Evolutionary conservation across 2,888 invertebrate genomes (phyloP).

Genomic region (Tubulanus polymorphus): DNA sequence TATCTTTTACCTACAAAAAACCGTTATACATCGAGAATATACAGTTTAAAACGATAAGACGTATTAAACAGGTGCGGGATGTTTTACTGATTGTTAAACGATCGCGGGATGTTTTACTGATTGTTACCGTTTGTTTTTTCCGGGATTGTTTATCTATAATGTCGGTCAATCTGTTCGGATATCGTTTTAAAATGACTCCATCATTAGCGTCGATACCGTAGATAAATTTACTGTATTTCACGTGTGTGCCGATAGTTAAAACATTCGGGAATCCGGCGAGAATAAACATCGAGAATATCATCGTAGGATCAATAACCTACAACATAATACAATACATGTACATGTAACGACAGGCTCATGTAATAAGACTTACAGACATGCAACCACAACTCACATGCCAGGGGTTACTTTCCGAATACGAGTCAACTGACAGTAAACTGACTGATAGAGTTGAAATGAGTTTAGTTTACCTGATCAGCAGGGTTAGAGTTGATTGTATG

Average conservation of each 20-base stretch:
- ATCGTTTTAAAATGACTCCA: slow-evolving; percentile 49
- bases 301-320: too few relatives aligned
- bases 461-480: too few relatives aligned
- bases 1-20: slow-evolving; percentile 37
- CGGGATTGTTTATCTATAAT: slow-evolving; percentile 43
- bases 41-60: not conserved
- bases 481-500: too few relatives aligned
- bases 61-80: not conserved
- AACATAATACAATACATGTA: too few relatives aligned
- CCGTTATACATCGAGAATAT: not conserved
- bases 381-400: too few relatives aligned
- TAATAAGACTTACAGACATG: too few relatives aligned
- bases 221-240: slow-evolving; percentile 40
- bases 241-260: slow-evolving; percentile 42
- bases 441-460: too few relatives aligned
- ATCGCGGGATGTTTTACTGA: not conserved
- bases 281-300: slow-evolving; percentile 48
- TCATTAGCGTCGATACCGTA: slow-evolving; percentile 34
- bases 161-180: slow-evolving; percentile 45
- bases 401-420: too few relatives aligned
- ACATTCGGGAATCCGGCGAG: slow-evolving; percentile 52
- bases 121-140: slow-evolving; percentile 37
- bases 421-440: too few relatives aligned
- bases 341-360: too few relatives aligned
- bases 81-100: not conserved